phyloP scores from a whole-genome alignment of 2,888 invertebrate genomes.

The Melieria picta region DNA sequence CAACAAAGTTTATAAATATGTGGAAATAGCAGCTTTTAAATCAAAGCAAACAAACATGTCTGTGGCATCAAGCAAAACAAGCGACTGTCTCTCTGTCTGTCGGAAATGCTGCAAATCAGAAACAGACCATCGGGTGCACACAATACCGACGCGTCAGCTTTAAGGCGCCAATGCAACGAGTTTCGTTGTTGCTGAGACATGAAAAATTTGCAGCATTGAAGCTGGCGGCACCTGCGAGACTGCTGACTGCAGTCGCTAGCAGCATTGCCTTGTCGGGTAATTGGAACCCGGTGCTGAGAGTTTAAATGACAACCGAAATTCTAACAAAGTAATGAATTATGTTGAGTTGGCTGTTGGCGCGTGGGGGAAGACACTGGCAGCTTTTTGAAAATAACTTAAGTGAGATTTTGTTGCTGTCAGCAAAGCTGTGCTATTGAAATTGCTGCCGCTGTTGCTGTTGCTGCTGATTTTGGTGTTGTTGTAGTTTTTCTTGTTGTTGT shows the following conservation, averaged over 20 bases:
- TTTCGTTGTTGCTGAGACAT: not conserved
- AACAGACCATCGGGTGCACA: no score
- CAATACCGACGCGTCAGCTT: no score
- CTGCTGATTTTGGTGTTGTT: not conserved
- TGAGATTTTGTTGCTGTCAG: conserved; percentile 39
- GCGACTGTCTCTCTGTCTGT: no score
- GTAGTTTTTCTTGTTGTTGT: not conserved
- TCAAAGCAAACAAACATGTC: no score
- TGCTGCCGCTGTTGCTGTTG: not conserved
- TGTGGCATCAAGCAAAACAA: no score
- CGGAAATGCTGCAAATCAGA: no score
- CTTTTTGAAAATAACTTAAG: conserved; percentile 34
- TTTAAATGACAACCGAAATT: conserved; percentile 37
- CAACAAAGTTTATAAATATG: no score
- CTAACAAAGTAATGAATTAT: conserved; percentile 43
- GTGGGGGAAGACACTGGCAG: conserved; percentile 1
- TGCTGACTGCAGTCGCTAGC: conserved; percentile 14
- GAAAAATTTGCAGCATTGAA: not conserved
- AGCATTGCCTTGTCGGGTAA: conserved; percentile 20
- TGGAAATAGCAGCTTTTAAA: no score
- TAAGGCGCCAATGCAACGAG: not conserved
- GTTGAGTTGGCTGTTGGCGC: conserved; percentile 12
- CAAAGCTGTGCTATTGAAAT: conserved; percentile 11
- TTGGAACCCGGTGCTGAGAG: conserved; percentile 16
- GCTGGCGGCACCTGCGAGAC: not conserved